A percentile compares a stretch with the other conserved stretches of the same genome.
Evolutionary conservation across 2,113 vertebrate species (phyloP).

Genomic region (Melanocharis versteri): DNA sequence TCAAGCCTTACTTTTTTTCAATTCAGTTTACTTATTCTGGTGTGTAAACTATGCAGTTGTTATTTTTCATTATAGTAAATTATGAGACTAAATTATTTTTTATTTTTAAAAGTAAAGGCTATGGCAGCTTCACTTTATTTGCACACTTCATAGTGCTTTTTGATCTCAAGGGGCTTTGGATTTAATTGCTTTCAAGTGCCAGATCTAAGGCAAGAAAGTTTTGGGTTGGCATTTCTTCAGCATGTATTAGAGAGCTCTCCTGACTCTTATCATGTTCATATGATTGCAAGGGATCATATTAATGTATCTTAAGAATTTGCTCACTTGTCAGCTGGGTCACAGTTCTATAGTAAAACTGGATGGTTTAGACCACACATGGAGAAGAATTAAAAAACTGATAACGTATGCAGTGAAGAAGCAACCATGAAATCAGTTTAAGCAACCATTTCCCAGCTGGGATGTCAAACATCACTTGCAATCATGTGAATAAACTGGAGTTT

Average conservation of each 20-base stretch:
- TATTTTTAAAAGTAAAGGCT: neutral
- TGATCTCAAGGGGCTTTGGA: neutral
- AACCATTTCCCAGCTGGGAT: neutral
- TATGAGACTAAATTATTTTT: neutral
- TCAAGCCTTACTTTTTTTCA: neutral
- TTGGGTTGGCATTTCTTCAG: neutral
- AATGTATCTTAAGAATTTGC: neutral
- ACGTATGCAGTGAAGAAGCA: neutral
- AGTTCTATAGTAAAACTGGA: neutral
- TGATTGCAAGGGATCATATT: neutral
- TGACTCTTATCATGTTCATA: neutral
- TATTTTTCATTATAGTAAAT: neutral
- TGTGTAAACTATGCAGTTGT: neutral
- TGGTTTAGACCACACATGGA: neutral
- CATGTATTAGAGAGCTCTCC: neutral
- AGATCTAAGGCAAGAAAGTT: neutral
- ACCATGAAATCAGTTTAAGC: neutral
- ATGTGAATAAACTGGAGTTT: neutral
- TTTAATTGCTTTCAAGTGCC: neutral
- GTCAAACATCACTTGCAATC: neutral
- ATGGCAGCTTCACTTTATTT: neutral
- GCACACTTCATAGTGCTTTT: constrained; percentile 5
- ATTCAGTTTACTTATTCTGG: neutral
- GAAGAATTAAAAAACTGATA: constrained; percentile 7
- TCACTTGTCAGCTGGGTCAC: neutral